Base-by-base conservation (phyloP, 35 echinoderm and acorn worm species). In the Lytechinus pictus region DNA sequence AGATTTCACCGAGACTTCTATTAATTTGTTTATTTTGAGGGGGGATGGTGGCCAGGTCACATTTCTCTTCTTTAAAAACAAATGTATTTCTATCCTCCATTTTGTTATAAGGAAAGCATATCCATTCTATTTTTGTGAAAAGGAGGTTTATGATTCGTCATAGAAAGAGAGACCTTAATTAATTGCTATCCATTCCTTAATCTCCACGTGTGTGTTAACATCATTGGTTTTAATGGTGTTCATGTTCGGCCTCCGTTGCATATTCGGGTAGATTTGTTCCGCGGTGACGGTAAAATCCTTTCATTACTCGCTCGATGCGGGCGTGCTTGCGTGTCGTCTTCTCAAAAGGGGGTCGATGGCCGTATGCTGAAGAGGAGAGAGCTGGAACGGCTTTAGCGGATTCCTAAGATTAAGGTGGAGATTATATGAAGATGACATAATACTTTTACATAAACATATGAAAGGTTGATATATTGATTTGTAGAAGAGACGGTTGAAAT, bases 241-340 rank as follows among this genome's bases (percentile, higher is more conserved):
- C 16, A 27, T 24, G 66, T 24, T 79, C 16, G 21, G 66, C 14
- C 24, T 98, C 97, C 44, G 96, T 96, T 55, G 94, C 98, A 57
- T 96, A 99, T n/a, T 96, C 97, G 8, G 98, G 98, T 86, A 99
- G 79, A 92, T 99, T 99, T 3, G 98, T 99, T n/a, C 98, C 98
- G 24, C 98, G 95, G 6, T 97, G 95, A 29, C 98, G 92, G 94
- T 99, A 99, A 87, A 99, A 99, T 54, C 98, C 98, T 94, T 99
- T 99, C 96, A 99, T 97, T 29, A 99, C 98, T 55, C 95, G 94
- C 54, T 99, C 98, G 87, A 99, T 97, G 2, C 98, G 95, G 52
- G 91, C 98, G 91, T 99, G 98, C 91, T 97, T 87, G 4, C 98
- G 96, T 10, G 92, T 97, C 28, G 95, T 93, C 6, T 79, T 92